Evolutionary conservation across 2,113 vertebrate species (phyloP).

Genomic region (Brachyhypopomus occidentalis): DNA sequence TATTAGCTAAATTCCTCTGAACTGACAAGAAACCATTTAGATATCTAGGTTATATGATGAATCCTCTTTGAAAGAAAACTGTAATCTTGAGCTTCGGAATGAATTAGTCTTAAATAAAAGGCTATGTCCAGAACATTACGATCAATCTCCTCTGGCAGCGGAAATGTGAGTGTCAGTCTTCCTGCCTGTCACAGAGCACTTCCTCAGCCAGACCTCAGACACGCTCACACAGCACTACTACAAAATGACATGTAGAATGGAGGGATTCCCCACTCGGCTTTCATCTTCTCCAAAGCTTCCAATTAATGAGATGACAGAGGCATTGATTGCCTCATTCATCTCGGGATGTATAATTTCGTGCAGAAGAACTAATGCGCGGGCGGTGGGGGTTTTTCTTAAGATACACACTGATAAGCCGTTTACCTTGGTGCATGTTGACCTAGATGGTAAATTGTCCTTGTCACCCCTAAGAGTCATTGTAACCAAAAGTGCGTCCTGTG

Average conservation of each 20-base stretch:
- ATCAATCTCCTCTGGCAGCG: neutral
- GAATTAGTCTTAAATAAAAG: neutral
- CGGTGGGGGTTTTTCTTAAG: neutral
- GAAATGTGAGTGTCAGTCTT: conserved; percentile 8
- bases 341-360: conserved; percentile 38
- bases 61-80: neutral
- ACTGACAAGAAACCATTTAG: neutral
- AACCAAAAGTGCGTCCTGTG: neutral
- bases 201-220: conserved; percentile 9
- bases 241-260: conserved; percentile 12
- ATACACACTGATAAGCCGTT: conserved; percentile 9
- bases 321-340: conserved; percentile 48
- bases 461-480: neutral
- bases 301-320: conserved; percentile 45
- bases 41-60: too few relatives aligned
- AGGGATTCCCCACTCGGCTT: conserved; percentile 28
- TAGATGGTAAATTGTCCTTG: neutral
- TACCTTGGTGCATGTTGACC: neutral
- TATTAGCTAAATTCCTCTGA: too few relatives aligned
- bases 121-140: neutral
- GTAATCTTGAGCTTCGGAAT: neutral
- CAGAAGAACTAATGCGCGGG: conserved; percentile 21
- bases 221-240: conserved; percentile 2
- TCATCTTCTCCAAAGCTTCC: conserved; percentile 16
- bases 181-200: conserved; percentile 30